Base-by-base conservation (phyloP, 2,113 vertebrate species). In the Ptilonorhynchus violaceus region DNA sequence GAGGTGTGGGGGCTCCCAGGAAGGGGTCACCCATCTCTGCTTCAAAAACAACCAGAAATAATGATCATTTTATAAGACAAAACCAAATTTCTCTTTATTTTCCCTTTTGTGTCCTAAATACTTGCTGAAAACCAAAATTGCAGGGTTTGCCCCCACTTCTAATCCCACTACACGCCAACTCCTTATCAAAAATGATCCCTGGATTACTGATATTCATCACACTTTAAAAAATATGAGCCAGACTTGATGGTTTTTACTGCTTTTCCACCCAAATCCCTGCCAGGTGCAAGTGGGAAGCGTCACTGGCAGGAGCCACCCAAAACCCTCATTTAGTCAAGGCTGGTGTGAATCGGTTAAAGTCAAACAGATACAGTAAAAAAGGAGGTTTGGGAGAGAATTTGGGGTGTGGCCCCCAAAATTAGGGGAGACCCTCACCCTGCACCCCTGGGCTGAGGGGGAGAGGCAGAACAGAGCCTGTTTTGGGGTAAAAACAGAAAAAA, bases 121-220 rank as follows among this genome's bases (percentile, higher is more conserved):
- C 92, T 95, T 96, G 80, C n/a, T 93, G 94, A 92, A 97, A 97
- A 93, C 89, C 84, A 85, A 96, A 95, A 88, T 80, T 78, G 94
- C 63, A 46, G 52, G 21, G 69, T 88, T 69, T 92, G 98, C 14
- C 25, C 49, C 85, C 98, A 98, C 98, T 98, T 98, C 96, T 17
- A 6, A 21, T 67, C 19, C 39, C 23, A 8, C 6, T 46, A 9
- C 0, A 0, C 55, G 27, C 7, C 23, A 21, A 0, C 19, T 74
- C 15, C 33, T 46, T 10, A 2, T 13, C 0, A 1, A 14, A 25
- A 50, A 27, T 11, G 15, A 5, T 18, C 39, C 20, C 12, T 12
- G 35, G 11, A 6, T 67, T 67, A 21, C 11, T 39, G 72, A 9
- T 18, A 1, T 0, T 39, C 9, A 3, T n/a, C 10, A 0, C 4